Conservation (phyloP, 2,113 vertebrate species). For the Meleagris gallopavo region DNA sequence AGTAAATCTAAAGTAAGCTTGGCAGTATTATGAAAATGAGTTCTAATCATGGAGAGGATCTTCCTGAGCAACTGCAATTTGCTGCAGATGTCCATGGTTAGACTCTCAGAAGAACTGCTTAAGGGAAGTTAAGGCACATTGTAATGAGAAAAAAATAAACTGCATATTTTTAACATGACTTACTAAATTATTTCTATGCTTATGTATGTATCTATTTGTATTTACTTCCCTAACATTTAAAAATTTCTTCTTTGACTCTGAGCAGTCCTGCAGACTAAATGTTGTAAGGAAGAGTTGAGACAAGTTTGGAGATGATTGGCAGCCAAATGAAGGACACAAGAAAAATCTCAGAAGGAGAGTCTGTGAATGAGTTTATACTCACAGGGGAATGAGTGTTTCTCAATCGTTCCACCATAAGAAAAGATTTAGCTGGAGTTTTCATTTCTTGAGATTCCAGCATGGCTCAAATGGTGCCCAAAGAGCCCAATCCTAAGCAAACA, state of each 20-base stretch:
- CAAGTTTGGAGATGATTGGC: background rate
- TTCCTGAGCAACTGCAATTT: background rate
- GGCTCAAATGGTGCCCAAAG: background rate
- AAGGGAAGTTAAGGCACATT: background rate
- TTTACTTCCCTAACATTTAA: background rate
- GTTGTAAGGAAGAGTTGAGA: background rate
- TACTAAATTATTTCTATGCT: background rate
- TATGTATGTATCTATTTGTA: background rate
- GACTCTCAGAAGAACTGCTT: background rate
- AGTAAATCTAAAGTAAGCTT: background rate
- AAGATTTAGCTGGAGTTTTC: background rate
- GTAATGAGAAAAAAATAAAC: background rate
- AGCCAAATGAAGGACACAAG: background rate
- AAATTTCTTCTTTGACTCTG: background rate
- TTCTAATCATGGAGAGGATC: background rate
- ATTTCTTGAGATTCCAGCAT: background rate
- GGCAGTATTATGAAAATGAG: background rate
- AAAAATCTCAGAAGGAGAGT: background rate
- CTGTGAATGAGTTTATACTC: background rate
- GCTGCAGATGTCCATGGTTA: background rate
- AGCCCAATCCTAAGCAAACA: background rate
- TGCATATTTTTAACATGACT: background rate
- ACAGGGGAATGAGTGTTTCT: rapidly evolving
- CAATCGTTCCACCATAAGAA: background rate
- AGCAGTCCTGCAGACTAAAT: background rate